Evolutionary conservation across 2,888 invertebrate genomes (phyloP).

Genomic region (Eupithecia abbreviata): DNA sequence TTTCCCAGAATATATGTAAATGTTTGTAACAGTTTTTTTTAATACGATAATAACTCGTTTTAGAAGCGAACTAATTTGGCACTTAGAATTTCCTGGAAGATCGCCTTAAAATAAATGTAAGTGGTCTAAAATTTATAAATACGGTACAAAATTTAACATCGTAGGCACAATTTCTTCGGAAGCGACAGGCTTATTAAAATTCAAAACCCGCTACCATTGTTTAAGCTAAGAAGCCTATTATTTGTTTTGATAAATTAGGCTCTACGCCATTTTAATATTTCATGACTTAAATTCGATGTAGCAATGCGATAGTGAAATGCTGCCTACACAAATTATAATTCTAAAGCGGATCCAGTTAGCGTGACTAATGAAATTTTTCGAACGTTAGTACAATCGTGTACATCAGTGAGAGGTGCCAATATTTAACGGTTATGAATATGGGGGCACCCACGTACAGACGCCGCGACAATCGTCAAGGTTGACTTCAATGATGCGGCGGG

Average conservation of each 20-base stretch:
- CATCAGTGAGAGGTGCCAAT: conserved; percentile 70
- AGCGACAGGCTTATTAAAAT: conserved; percentile 15
- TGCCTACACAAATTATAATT: conserved; percentile 39
- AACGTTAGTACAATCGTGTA: conserved; percentile 50
- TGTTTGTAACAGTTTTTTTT: not conserved
- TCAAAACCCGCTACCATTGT: conserved; percentile 21
- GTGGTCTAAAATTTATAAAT: not conserved
- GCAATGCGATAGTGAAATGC: conserved; percentile 36
- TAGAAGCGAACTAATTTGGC: conserved; percentile 6
- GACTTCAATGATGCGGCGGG: conserved; percentile 76
- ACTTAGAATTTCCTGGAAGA: not conserved
- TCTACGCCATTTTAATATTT: conserved; percentile 34
- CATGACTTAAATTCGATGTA: conserved; percentile 36
- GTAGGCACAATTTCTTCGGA: conserved; percentile 8
- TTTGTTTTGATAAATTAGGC: conserved; percentile 25
- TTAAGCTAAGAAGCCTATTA: conserved; percentile 17
- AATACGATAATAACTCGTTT: not conserved
- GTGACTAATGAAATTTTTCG: conserved; percentile 51
- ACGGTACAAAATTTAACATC: conserved; percentile 14
- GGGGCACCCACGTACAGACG: conserved; percentile 77
- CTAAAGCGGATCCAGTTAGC: conserved; percentile 46
- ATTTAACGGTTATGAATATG: conserved; percentile 75
- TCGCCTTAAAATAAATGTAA: conserved; percentile 1
- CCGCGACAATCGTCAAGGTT: conserved; percentile 82
- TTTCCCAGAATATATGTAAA: not conserved